These are phyloP conservation scores for Anableps anableps DNA, from an alignment of 2,797 vertebrate genomes.

Conservation along the genomic window DNA sequence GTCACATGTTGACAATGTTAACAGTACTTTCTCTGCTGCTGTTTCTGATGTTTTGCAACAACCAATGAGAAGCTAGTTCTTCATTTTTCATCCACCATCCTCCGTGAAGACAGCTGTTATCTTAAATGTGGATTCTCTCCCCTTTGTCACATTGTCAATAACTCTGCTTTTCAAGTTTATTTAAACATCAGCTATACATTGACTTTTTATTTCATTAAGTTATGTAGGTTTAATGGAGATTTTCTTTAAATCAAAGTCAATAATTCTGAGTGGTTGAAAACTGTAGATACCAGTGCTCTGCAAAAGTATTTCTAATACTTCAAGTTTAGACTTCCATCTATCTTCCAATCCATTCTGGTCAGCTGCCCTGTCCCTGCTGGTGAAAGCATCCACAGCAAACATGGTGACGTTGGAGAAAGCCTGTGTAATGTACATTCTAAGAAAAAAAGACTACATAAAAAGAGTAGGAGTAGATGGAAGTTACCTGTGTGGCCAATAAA, in stretches of 20 bases:
- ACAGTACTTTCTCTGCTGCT: background rate
- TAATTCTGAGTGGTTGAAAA: background rate
- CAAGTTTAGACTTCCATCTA: background rate
- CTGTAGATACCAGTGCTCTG: background rate
- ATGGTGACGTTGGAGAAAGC: background rate
- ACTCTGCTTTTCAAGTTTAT: background rate
- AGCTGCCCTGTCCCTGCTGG: background rate
- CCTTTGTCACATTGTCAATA: background rate
- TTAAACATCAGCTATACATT: background rate
- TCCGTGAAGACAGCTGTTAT: background rate
- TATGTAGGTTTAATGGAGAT: background rate
- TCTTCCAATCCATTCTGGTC: background rate
- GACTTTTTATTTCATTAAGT: background rate
- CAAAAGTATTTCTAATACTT: background rate
- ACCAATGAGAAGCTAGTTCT: background rate
- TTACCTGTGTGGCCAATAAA: no score
- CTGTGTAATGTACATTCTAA: background rate
- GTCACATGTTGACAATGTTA: conserved; percentile 9
- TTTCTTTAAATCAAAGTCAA: background rate
- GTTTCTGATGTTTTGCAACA: conserved; percentile 2
- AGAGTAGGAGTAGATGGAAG: background rate
- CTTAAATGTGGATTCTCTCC: background rate
- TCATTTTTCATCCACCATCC: background rate
- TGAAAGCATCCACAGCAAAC: background rate
- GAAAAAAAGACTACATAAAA: no score